Conservation (phyloP, 1,140 invertebrate species). For the Chrysoperla carnea region DNA sequence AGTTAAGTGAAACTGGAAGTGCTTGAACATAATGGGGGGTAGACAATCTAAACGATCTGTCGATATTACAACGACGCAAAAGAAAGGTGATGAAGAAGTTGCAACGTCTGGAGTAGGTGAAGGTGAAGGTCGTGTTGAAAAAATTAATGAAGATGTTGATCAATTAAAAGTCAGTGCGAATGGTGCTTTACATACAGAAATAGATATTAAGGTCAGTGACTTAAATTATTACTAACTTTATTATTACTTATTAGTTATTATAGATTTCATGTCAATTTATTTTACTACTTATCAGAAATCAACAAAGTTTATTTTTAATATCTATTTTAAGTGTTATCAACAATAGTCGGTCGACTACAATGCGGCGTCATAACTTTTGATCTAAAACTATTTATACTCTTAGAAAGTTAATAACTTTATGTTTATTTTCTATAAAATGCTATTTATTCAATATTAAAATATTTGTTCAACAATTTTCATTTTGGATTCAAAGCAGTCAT, state of each 20-base stretch:
- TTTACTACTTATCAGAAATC: constrained; percentile 13
- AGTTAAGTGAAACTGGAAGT: too few relatives aligned
- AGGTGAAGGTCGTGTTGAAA: constrained; percentile 42
- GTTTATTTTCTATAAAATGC: too few relatives aligned
- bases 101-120: constrained; percentile 40
- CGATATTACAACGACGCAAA: constrained; percentile 63
- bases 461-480: too few relatives aligned
- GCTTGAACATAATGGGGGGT: constrained; percentile 44
- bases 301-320: constrained; percentile 7
- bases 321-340: too few relatives aligned
- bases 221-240: not conserved
- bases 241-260: not conserved
- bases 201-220: constrained; percentile 19
- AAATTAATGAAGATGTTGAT: constrained; percentile 47
- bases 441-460: too few relatives aligned
- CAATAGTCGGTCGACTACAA: too few relatives aligned
- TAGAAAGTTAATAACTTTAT: too few relatives aligned
- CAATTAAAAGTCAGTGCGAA: constrained; percentile 41
- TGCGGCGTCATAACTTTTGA: too few relatives aligned
- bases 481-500: too few relatives aligned
- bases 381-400: too few relatives aligned
- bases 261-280: not conserved
- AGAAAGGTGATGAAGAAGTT: constrained; percentile 43
- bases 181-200: constrained; percentile 45
- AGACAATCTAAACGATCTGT: constrained; percentile 71